Conservation (phyloP, 2,888 invertebrate genomes). For the Steinernema scapterisci region DNA sequence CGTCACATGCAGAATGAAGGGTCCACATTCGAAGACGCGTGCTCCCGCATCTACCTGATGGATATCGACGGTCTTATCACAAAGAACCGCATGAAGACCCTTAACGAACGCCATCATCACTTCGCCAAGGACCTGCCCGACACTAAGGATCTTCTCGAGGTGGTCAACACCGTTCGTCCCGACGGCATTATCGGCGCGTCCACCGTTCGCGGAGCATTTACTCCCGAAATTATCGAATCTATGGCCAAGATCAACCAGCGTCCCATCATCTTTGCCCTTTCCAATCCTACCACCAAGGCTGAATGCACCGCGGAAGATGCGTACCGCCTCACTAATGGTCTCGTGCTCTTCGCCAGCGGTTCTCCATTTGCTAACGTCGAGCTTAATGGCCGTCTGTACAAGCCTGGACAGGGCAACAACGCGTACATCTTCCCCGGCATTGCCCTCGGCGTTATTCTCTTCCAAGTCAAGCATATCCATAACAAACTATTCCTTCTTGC, state of each 20-base stretch:
- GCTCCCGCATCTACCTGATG: constrained; percentile 86
- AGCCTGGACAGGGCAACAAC: constrained; percentile 96
- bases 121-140: constrained; percentile 82
- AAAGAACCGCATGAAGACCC: constrained; percentile 70
- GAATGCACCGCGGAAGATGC: constrained; percentile 99
- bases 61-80: constrained; percentile 94
- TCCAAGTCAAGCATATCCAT: constrained; percentile 88
- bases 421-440: constrained; percentile 95
- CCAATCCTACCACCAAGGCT: constrained; percentile 96
- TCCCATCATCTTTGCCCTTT: constrained; percentile 94
- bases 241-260: constrained; percentile 83
- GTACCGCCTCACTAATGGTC: constrained; percentile 84
- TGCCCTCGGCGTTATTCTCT: constrained; percentile 88
- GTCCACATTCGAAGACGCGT: constrained; percentile 81
- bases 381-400: constrained; percentile 79
- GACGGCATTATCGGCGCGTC: constrained; percentile 84
- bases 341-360: constrained; percentile 90
- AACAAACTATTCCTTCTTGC: constrained; percentile 92
- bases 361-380: constrained; percentile 89
- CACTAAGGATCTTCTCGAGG: constrained; percentile 80
- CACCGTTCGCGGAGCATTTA: constrained; percentile 86
- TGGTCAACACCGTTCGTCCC: constrained; percentile 82
- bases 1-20: constrained; percentile 87
- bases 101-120: constrained; percentile 73
- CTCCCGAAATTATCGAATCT: constrained; percentile 79